Evolutionary conservation across 2,113 vertebrate species (phyloP).

Genomic region (Melospiza melodia): DNA sequence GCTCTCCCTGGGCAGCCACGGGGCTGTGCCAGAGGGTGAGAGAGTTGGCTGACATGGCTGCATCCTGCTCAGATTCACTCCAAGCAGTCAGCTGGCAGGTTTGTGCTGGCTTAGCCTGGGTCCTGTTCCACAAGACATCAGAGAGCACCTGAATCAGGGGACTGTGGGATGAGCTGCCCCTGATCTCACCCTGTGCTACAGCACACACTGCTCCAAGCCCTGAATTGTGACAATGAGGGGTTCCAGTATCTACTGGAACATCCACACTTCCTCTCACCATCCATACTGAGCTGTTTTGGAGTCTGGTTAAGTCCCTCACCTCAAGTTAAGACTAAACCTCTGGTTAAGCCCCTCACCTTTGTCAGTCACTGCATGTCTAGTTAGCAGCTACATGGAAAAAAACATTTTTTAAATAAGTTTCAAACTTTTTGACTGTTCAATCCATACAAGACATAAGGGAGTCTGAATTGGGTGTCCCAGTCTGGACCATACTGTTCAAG

Average conservation of each 20-base stretch:
- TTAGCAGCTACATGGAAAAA: background rate
- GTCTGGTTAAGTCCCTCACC: background rate
- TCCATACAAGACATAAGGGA: background rate
- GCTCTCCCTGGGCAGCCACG: background rate
- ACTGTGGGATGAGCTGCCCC: background rate
- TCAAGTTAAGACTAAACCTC: too few species aligned
- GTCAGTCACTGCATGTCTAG: background rate
- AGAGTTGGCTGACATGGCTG: background rate
- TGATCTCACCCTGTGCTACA: background rate
- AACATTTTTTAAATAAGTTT: background rate
- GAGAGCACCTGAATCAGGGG: accelerated
- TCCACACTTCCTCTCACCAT: background rate
- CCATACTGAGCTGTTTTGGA: background rate
- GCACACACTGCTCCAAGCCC: background rate
- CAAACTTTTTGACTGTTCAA: background rate
- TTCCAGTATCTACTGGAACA: background rate
- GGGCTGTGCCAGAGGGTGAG: background rate
- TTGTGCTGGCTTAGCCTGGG: background rate
- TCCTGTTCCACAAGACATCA: accelerated
- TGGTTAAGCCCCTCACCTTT: background rate
- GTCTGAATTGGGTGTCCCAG: background rate
- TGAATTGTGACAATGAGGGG: background rate
- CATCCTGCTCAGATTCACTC: background rate
- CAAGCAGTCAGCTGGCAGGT: background rate
- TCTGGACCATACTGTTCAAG: background rate